A percentile compares a stretch with the other conserved stretches of the same genome.
phyloP scores from a whole-genome alignment of 2,113 vertebrate genomes.

The Pongo abelii region DNA sequence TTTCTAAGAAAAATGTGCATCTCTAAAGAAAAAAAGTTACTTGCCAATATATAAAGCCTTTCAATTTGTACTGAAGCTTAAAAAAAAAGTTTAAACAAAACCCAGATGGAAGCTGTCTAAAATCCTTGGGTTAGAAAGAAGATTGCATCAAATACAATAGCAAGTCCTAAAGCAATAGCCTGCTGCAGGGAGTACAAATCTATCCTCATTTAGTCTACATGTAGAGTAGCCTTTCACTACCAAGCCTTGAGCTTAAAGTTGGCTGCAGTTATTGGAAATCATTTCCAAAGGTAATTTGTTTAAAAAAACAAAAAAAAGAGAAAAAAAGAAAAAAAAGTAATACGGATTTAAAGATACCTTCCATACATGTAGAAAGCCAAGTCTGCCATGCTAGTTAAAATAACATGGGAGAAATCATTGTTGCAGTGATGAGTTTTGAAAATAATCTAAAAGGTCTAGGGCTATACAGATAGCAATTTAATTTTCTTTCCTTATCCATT shows the following conservation, averaged over 20 bases:
- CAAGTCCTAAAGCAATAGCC: constrained; percentile 67
- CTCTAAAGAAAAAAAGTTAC: not conserved
- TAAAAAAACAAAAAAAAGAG: constrained; percentile 63
- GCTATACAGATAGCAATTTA: not conserved
- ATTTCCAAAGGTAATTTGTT: constrained; percentile 84
- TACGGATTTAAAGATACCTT: constrained; percentile 68
- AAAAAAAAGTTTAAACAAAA: constrained; percentile 67
- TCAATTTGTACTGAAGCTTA: constrained; percentile 57
- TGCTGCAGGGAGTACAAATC: constrained; percentile 77
- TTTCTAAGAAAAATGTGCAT: not conserved
- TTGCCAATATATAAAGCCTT: not conserved
- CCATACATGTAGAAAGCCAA: constrained; percentile 44
- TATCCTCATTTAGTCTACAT: constrained; percentile 78
- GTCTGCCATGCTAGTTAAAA: constrained; percentile 24
- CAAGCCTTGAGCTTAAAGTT: constrained; percentile 80
- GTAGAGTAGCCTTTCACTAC: constrained; percentile 80
- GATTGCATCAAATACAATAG: constrained; percentile 71
- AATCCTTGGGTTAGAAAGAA: constrained; percentile 75
- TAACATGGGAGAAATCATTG: not conserved
- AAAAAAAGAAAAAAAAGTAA: constrained; percentile 69
- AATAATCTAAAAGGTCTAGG: constrained; percentile 19
- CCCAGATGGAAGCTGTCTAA: constrained; percentile 68
- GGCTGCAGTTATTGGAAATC: constrained; percentile 82
- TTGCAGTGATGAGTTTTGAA: constrained; percentile 45
- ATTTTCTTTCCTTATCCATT: not conserved